A percentile compares a stretch with the other conserved stretches of the same genome.
Conservation (phyloP, 2,888 invertebrate genomes). For the Chymomyza procnemis region DNA sequence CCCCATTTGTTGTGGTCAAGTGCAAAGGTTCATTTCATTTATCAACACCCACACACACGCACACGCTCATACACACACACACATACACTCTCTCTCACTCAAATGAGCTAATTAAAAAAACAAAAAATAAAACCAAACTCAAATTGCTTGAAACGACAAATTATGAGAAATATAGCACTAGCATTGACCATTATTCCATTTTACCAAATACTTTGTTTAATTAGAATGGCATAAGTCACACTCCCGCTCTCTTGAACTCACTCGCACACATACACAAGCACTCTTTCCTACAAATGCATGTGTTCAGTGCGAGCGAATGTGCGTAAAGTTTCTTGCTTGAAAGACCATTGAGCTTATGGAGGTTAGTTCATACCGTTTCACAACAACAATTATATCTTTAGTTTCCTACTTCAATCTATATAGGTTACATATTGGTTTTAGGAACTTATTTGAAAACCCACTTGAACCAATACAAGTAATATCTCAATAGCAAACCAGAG, state of each 20-base stretch:
- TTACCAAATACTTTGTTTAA: neutral
- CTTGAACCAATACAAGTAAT: too few species aligned
- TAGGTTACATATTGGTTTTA: too few species aligned
- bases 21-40: neutral
- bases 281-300: neutral
- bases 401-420: too few species aligned
- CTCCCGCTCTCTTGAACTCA: neutral
- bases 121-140: conserved; percentile 43
- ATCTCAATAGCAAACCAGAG: too few species aligned
- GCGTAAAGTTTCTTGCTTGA: too few species aligned
- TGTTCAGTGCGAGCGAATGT: too few species aligned
- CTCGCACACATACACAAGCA: neutral
- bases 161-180: conserved; percentile 40
- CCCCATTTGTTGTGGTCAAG: conserved; percentile 49
- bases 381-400: too few species aligned
- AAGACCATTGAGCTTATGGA: too few species aligned
- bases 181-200: neutral
- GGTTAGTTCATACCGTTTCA: too few species aligned
- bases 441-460: too few species aligned
- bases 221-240: neutral
- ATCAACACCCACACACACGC: neutral
- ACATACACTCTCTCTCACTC: neutral
- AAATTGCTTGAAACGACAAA: conserved; percentile 28
- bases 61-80: neutral
- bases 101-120: conserved; percentile 62